Evolutionary conservation across 1,140 invertebrate genomes (phyloP), one percentile per base, ranked within the genome.

Genomic region (Ylistrum balloti): DNA sequence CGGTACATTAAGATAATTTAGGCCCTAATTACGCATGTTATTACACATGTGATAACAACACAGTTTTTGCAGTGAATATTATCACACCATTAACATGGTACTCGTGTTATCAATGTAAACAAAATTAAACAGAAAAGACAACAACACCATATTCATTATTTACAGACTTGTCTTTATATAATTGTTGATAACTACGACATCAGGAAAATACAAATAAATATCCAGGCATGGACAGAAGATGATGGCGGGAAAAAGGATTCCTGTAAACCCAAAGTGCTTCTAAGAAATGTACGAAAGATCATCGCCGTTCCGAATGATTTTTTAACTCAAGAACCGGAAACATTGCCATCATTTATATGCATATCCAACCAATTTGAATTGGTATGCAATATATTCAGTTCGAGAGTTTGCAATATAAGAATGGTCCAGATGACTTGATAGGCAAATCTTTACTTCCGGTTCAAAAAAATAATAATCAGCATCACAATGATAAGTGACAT

Each of bases 181-280:
- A 17, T 5, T 74, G 56, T 74, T 74, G 56, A 74, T 74, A 74
- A 74, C 56, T 74, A 74, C 56, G 56, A 74, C 56, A 74, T 74
- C 56, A 74, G 56, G 56, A 74, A n/a, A 22, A 74, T 74, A 74
- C 56, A 74, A 74, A 74, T n/a, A 74, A 74, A 74, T 28, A 74
- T n/a, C 7, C 56, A 28, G 56, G 56, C 56, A 74, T 74, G 28
- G 22, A 28, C 1, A 74, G 1, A n/a, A 74, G 7, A 5, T 28
- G 56, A n/a, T 74, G 56, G 56, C 9, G 13, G 35, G 35, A 13
- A 38, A 38, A 38, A 38, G 5, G 5, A 38, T 38, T 38, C n/a
- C 56, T 74, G 5, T 74, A 17, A 74, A 74, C 56, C 22, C 0
- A n/a, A 45, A 74, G 56, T 74, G 15, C 0, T 74, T 74, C 56